Evolutionary conservation across 2,797 vertebrate genomes (phyloP).

Genomic region (Acanthurus lineatus): DNA sequence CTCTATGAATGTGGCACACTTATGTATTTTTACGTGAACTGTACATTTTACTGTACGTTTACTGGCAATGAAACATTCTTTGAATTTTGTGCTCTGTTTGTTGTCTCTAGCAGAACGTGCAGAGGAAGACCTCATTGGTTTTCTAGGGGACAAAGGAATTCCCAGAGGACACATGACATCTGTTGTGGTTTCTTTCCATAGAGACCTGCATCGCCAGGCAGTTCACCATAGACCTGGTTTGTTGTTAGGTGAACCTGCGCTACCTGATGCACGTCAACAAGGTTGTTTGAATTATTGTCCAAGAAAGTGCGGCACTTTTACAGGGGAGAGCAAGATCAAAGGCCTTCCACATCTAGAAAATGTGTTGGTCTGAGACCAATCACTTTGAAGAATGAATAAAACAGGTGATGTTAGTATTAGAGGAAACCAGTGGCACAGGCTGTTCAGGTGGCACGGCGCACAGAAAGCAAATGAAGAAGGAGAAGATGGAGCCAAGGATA

Average conservation of each 20-base stretch:
- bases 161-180: constrained; percentile 64
- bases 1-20: not conserved
- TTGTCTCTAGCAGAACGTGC: constrained; percentile 8
- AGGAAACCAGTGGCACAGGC: constrained; percentile 77
- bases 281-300: not conserved
- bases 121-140: constrained; percentile 28
- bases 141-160: constrained; percentile 43
- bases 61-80: not conserved
- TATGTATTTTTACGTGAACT: not conserved
- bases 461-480: constrained; percentile 60
- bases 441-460: constrained; percentile 70
- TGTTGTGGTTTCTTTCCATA: constrained; percentile 77
- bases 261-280: constrained; percentile 32
- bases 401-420: constrained; percentile 9
- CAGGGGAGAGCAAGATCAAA: constrained; percentile 2
- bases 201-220: constrained; percentile 79
- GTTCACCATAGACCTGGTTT: constrained; percentile 39
- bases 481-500: constrained; percentile 62
- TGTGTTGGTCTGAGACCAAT: not conserved
- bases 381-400: constrained; percentile 61
- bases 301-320: not conserved
- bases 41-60: not conserved
- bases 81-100: constrained; percentile 9
- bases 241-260: constrained; percentile 63
- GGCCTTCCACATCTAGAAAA: not conserved